Percentiles rank a stretch among this genome's conserved stretches.
phyloP scores from a whole-genome alignment of 2,888 invertebrate genomes.

The Elysia crispata region DNA sequence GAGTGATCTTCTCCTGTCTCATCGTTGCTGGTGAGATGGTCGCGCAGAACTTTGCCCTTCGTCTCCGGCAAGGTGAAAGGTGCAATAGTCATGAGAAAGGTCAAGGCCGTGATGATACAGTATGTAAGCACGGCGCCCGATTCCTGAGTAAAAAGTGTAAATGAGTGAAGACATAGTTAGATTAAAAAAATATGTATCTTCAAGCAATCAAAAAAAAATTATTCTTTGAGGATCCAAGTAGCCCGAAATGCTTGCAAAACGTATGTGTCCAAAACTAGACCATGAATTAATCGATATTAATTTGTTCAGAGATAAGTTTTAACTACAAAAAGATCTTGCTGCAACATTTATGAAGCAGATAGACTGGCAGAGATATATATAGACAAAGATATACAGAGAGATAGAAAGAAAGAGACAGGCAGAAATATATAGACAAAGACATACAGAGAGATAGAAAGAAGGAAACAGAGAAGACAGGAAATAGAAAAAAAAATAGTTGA shows the following conservation, averaged over 20 bases:
- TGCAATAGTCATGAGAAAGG: conserved; percentile 14
- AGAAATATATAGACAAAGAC: too few species aligned
- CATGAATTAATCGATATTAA: too few species aligned
- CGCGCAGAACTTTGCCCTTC: conserved; percentile 33
- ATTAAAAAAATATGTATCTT: background rate
- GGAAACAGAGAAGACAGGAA: background rate
- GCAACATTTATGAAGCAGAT: too few species aligned
- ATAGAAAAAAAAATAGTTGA: background rate
- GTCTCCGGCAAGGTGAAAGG: conserved; percentile 33
- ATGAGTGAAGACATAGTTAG: background rate
- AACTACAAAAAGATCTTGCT: too few species aligned
- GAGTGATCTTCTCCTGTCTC: too few species aligned
- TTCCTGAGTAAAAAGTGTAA: background rate
- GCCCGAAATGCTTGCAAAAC: too few species aligned
- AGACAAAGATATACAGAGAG: background rate
- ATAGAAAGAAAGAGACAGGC: background rate
- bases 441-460: too few species aligned
- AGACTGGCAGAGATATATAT: too few species aligned
- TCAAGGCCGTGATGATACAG: conserved; percentile 20
- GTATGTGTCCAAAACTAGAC: too few species aligned
- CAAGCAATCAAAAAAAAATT: too few species aligned
- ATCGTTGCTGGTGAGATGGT: conserved; percentile 15
- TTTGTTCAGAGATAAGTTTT: too few species aligned
- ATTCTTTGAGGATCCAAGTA: too few species aligned
- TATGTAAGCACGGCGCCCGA: background rate